These are phyloP conservation scores for Nephrotoma flavescens DNA, from an alignment of 2,888 invertebrate genomes.

Conservation along the genomic window DNA sequence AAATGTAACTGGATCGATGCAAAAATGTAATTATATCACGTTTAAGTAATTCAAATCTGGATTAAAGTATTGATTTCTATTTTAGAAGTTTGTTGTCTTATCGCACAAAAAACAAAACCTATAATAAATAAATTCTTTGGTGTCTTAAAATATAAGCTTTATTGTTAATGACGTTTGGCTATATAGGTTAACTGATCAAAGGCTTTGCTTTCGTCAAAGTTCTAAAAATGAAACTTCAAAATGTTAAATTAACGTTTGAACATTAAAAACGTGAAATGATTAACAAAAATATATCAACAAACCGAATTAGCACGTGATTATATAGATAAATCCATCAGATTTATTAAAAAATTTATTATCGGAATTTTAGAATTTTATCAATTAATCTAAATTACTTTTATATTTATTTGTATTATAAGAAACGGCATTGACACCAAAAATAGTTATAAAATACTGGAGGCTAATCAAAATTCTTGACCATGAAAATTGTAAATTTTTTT, in stretches of 20 bases:
- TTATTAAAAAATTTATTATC: background rate
- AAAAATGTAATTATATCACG: background rate
- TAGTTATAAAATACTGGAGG: background rate
- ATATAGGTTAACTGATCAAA: background rate
- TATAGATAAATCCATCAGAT: background rate
- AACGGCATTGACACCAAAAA: background rate
- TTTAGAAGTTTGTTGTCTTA: background rate
- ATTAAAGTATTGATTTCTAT: background rate
- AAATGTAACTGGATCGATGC: background rate
- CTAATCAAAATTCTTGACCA: background rate
- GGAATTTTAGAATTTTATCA: background rate
- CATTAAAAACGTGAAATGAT: background rate
- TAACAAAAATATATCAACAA: background rate
- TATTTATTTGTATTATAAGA: background rate
- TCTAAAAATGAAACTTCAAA: background rate
- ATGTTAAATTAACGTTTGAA: background rate
- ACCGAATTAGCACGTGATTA: background rate
- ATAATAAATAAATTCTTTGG: background rate
- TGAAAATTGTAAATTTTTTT: background rate
- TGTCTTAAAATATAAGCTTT: background rate
- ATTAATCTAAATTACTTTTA: background rate
- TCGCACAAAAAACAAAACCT: background rate
- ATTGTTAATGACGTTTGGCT: background rate
- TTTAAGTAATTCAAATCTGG: background rate
- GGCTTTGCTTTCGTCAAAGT: background rate